Conservation (phyloP, 2,113 vertebrate genomes). For the Pangasianodon gigas region DNA sequence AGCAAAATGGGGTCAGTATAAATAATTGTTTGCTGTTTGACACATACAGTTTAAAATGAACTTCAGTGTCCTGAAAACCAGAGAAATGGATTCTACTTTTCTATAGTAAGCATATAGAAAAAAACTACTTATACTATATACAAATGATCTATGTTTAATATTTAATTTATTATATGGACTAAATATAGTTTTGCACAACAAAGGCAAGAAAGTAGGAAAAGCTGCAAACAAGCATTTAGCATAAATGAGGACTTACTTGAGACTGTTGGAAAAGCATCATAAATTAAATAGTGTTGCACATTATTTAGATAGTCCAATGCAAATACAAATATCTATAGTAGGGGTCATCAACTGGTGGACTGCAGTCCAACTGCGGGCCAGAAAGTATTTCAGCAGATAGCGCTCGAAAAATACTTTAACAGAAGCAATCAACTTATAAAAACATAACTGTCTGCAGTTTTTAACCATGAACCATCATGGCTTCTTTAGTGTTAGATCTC, state of each 20-base stretch:
- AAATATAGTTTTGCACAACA: neutral
- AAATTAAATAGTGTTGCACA: neutral
- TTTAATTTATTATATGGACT: neutral
- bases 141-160: neutral
- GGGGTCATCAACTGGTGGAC: neutral
- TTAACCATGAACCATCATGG: neutral
- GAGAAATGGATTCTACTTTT: constrained; percentile 2
- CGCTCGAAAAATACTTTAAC: neutral
- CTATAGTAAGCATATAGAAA: neutral
- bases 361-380: neutral
- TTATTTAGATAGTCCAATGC: neutral
- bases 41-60: constrained; percentile 36
- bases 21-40: constrained; percentile 53
- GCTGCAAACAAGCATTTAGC: neutral
- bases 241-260: neutral
- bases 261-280: neutral
- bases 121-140: neutral
- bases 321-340: neutral
- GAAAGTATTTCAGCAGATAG: neutral
- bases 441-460: neutral
- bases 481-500: neutral
- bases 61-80: constrained; percentile 15
- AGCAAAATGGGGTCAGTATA: constrained; percentile 39
- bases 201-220: neutral
- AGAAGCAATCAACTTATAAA: neutral